Base-by-base conservation (phyloP, 2,113 vertebrate species). In the Paedocypris sp. region DNA sequence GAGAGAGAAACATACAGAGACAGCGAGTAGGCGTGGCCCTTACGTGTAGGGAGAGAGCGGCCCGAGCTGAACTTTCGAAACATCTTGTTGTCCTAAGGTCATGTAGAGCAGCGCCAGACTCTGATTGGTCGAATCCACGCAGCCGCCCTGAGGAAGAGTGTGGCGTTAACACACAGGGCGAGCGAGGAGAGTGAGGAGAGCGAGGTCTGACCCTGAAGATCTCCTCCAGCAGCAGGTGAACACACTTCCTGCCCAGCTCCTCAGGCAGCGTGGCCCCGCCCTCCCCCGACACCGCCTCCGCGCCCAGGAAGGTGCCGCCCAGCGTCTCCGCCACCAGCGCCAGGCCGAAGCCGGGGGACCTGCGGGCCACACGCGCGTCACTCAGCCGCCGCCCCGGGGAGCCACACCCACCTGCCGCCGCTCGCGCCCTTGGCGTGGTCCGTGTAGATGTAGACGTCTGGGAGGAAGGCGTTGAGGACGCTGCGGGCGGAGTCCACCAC, bases 21-120 rank as follows among this genome's bases (percentile, higher is more conserved):
- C n/a, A n/a, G n/a, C n/a, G n/a, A n/a, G n/a, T 12, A 12, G 6
- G 26, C 8, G 11, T 25, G 8, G 25, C 9, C 79, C 94, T 94
- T 87, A 98, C 95, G 93, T 96, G 80, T 97, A 95, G 0, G 91
- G 88, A 15, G 95, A 97, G 23, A 98, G 86, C 1, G 94, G 90
- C 80, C 96, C 96, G 3, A 96, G 77, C 19, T 94, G 83, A 61
- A 90, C 80, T 89, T 98, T 99, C 47, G 94, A 99, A 77, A 98
- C 94, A 51, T 98, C 94, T 71, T 90, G 90, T 64, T 96, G 93
- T 70, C 96, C 92, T 75, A 99, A 89, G 66, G 91, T 94, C 96
- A 98, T 97, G 68, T 94, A 83, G 45, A 99, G 82, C 15, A 99
- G 62, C 22, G 84, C 88, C 71, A 98, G 81, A 76, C 90, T 97